phyloP scores from a whole-genome alignment of 1,140 invertebrate species.

The roundworm (Caenorhabditis elegans) region DNA sequence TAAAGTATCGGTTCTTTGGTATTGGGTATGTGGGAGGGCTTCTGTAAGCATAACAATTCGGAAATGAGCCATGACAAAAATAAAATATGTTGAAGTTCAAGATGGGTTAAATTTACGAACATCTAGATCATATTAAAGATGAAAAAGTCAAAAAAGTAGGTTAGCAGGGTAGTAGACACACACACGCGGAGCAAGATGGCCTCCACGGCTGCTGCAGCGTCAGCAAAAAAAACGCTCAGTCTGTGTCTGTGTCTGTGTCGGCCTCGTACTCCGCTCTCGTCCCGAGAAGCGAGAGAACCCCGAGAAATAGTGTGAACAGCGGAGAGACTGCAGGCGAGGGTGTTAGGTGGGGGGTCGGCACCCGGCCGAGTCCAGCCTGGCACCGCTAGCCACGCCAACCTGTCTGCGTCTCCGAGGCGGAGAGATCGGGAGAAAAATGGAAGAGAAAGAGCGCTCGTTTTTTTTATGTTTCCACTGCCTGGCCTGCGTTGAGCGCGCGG shows the following conservation, averaged over 20 bases:
- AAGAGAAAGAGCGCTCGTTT: neutral
- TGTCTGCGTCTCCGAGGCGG: conserved; percentile 12
- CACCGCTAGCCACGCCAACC: conserved; percentile 24
- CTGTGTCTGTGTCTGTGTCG: conserved; percentile 3
- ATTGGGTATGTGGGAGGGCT: no score
- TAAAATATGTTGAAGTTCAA: no score
- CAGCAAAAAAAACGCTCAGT: conserved; percentile 30
- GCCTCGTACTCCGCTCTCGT: neutral
- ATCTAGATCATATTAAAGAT: no score
- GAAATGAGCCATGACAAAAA: no score
- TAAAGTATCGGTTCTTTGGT: neutral
- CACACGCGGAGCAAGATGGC: conserved; percentile 21
- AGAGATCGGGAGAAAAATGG: neutral
- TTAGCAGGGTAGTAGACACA: conserved; percentile 26
- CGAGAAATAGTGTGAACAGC: neutral
- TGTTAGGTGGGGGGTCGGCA: conserved; percentile 31
- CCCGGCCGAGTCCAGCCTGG: conserved; percentile 22
- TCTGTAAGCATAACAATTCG: no score
- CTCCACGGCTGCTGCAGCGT: conserved; percentile 26
- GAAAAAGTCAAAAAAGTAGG: conserved; percentile 23
- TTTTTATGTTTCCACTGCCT: neutral
- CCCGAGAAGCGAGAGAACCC: conserved; percentile 21
- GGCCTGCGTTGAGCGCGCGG: conserved; percentile 23
- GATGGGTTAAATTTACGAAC: no score
- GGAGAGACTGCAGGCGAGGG: neutral